These are phyloP conservation scores for Ennomos erosarius DNA, from an alignment of 2,888 invertebrate genomes.

Conservation along the genomic window DNA sequence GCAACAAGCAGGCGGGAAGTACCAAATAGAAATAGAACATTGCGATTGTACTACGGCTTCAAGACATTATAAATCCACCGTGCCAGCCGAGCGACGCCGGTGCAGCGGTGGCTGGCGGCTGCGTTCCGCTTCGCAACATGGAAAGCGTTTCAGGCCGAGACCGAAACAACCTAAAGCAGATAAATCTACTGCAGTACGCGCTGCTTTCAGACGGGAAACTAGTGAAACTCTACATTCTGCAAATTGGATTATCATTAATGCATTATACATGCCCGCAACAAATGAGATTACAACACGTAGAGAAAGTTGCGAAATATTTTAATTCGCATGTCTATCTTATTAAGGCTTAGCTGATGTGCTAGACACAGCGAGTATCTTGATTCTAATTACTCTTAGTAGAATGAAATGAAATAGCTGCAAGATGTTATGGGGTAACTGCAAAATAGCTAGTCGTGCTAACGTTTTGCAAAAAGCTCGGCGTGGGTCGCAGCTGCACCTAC, in stretches of 20 bases:
- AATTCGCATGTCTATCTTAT: slow-evolving; percentile 24
- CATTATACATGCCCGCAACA: slow-evolving; percentile 25
- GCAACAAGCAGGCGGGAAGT: slow-evolving; percentile 37
- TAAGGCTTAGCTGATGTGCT: slow-evolving; percentile 8
- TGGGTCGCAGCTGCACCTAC: slow-evolving; percentile 83
- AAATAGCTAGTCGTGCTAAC: slow-evolving; percentile 22
- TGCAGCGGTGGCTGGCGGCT: slow-evolving; percentile 21
- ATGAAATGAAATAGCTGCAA: slow-evolving; percentile 6
- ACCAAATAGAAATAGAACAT: slow-evolving; percentile 32
- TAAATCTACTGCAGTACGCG: slow-evolving; percentile 60
- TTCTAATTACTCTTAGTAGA: slow-evolving; percentile 2
- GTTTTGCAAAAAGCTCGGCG: slow-evolving; percentile 76
- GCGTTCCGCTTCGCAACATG: slow-evolving; percentile 72
- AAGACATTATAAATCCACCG: slow-evolving; percentile 57
- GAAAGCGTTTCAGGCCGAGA: slow-evolving; percentile 72
- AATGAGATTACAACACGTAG: slow-evolving; percentile 24
- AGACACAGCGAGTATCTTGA: not conserved
- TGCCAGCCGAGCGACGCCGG: slow-evolving; percentile 44
- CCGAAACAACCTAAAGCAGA: slow-evolving; percentile 61
- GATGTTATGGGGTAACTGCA: slow-evolving; percentile 15
- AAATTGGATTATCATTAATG: slow-evolving; percentile 35
- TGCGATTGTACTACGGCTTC: slow-evolving; percentile 17
- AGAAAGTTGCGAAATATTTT: slow-evolving; percentile 33
- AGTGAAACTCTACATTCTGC: slow-evolving; percentile 52
- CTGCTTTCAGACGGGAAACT: slow-evolving; percentile 47